Conservation (phyloP, 2,888 invertebrate genomes). For the Ctena decussata region DNA sequence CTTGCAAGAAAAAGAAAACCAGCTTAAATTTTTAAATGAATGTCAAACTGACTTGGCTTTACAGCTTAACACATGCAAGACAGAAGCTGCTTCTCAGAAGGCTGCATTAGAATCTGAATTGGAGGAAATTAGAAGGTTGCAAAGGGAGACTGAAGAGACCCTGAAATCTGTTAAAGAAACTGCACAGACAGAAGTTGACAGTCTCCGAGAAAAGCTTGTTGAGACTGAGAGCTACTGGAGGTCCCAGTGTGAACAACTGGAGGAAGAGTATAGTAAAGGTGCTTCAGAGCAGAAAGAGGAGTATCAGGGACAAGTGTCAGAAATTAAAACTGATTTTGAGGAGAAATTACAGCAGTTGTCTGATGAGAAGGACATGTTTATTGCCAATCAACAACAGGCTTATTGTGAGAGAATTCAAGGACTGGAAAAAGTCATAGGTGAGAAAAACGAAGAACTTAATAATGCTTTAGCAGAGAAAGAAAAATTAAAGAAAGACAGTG, state of each 20-base stretch:
- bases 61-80: not conserved
- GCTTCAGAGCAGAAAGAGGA: constrained; percentile 60
- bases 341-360: constrained; percentile 51
- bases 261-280: constrained; percentile 68
- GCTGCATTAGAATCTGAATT: not conserved
- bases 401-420: constrained; percentile 59
- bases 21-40: not conserved
- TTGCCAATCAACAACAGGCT: constrained; percentile 61
- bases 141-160: constrained; percentile 25
- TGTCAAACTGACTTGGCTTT: not conserved
- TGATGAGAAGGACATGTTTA: constrained; percentile 65
- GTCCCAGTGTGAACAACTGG: constrained; percentile 69
- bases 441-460: constrained; percentile 54
- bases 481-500: constrained; percentile 15
- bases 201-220: constrained; percentile 36
- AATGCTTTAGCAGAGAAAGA: constrained; percentile 27
- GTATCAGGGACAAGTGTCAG: constrained; percentile 53
- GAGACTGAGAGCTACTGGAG: constrained; percentile 73
- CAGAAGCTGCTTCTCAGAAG: not conserved
- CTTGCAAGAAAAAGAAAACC: constrained; percentile 4
- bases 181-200: constrained; percentile 4
- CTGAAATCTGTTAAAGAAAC: constrained; percentile 17
- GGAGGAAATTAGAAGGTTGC: not conserved
- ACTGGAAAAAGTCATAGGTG: constrained; percentile 59
- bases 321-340: constrained; percentile 56